These are phyloP conservation scores for Apodemus sylvaticus DNA, from an alignment of 2,113 vertebrate genomes.

Conservation along the genomic window DNA sequence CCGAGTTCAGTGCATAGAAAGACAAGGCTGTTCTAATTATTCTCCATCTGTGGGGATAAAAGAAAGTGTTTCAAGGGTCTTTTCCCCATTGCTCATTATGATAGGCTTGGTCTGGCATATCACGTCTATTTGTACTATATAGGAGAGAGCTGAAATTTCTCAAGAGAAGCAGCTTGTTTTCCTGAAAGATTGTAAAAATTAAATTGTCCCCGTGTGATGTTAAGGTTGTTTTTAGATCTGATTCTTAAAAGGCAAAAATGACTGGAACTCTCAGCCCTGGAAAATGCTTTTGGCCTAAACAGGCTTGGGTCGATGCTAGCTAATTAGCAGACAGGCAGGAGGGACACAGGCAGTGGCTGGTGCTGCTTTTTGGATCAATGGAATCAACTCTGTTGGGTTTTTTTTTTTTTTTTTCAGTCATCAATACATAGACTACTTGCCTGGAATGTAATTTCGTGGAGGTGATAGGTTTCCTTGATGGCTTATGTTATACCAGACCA, in stretches of 20 bases:
- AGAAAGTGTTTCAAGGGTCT: background rate
- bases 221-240: slow-evolving; percentile 64
- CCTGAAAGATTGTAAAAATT: background rate
- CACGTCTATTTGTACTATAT: fast-evolving
- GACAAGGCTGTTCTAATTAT: slow-evolving; percentile 26
- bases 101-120: background rate
- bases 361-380: background rate
- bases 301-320: slow-evolving; percentile 58
- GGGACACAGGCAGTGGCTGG: background rate
- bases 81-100: slow-evolving; percentile 16
- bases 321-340: slow-evolving; percentile 63
- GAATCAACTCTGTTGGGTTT: background rate
- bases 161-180: slow-evolving; percentile 30
- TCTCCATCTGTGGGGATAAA: slow-evolving; percentile 18
- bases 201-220: background rate
- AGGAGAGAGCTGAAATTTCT: background rate
- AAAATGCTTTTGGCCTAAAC: slow-evolving; percentile 61
- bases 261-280: slow-evolving; percentile 17
- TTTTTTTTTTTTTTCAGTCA: background rate
- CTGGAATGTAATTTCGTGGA: background rate
- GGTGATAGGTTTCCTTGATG: background rate
- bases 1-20: background rate
- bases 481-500: background rate
- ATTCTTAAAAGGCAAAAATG: slow-evolving; percentile 52
- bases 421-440: slow-evolving; percentile 7